Evolutionary conservation across 2,797 vertebrate genomes (phyloP).

Genomic region (Pagetopsis macropterus): DNA sequence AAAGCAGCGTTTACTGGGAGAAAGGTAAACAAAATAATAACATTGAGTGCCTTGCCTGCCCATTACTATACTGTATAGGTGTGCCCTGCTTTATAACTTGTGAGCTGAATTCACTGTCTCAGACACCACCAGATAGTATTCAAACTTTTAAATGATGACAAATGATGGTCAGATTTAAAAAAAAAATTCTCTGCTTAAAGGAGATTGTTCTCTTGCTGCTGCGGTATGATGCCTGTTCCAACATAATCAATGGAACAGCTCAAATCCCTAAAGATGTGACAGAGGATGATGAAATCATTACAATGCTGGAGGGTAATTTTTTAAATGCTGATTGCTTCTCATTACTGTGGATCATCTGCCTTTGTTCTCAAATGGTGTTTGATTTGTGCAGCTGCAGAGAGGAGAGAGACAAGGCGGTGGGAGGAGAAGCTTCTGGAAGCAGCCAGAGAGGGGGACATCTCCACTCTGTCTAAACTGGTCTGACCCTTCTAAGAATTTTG

Average conservation of each 20-base stretch:
- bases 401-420: constrained; percentile 86
- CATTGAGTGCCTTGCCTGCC: background rate
- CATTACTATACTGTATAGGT: background rate
- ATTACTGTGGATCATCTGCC: constrained; percentile 40
- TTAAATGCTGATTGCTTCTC: constrained; percentile 29
- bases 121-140: constrained; percentile 1
- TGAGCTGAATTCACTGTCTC: background rate
- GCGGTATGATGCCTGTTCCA: constrained; percentile 86
- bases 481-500: constrained; percentile 20
- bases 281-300: constrained; percentile 91
- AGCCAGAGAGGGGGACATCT: constrained; percentile 87
- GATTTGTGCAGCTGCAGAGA: constrained; percentile 87
- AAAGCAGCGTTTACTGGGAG: constrained; percentile 88
- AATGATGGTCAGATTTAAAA: background rate
- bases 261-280: constrained; percentile 91
- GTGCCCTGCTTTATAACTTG: background rate
- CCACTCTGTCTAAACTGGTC: constrained; percentile 85
- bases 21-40: constrained; percentile 82
- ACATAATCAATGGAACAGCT: constrained; percentile 90
- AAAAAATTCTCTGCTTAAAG: constrained; percentile 65
- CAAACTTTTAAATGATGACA: constrained; percentile 24
- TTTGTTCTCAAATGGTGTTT: constrained; percentile 54
- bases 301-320: constrained; percentile 92
- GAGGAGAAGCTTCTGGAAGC: constrained; percentile 90
- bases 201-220: constrained; percentile 92